Conservation (phyloP, 1,140 invertebrate species). For the Brachionus asplanchnoidis region DNA sequence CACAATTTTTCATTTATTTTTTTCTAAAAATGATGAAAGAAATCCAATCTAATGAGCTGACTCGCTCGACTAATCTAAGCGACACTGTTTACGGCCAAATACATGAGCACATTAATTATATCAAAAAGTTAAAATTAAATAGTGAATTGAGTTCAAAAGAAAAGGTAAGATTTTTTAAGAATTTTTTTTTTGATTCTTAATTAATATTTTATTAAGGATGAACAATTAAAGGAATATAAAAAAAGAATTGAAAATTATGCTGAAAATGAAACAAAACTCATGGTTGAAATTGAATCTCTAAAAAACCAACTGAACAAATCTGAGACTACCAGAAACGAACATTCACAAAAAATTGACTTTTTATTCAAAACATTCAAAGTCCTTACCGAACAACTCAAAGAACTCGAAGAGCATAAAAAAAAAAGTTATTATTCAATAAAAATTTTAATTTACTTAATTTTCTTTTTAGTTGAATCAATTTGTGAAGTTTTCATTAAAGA, state of each 20-base stretch:
- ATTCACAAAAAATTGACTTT: background rate
- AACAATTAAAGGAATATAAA: background rate
- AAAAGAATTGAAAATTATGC: background rate
- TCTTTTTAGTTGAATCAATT: background rate
- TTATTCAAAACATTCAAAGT: conserved; percentile 14
- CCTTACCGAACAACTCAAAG: background rate
- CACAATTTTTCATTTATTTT: too few relatives aligned
- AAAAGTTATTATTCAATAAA: background rate
- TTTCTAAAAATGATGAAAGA: too few relatives aligned
- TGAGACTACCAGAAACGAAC: background rate
- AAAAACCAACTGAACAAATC: background rate
- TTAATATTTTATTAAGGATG: background rate
- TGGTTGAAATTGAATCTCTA: background rate
- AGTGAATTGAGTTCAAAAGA: background rate
- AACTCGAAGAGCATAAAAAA: background rate
- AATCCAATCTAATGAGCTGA: background rate
- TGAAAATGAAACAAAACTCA: background rate
- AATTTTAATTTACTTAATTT: background rate
- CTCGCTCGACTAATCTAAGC: background rate
- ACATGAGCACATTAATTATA: background rate
- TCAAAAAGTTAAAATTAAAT: background rate
- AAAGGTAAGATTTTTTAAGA: background rate
- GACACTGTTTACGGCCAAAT: background rate
- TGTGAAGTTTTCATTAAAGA: background rate
- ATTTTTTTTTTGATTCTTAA: background rate